A percentile compares a stretch with the other conserved stretches of the same genome.
Evolutionary conservation across 2,113 vertebrate genomes (phyloP).

Genomic region (Gallinago jamesoni): DNA sequence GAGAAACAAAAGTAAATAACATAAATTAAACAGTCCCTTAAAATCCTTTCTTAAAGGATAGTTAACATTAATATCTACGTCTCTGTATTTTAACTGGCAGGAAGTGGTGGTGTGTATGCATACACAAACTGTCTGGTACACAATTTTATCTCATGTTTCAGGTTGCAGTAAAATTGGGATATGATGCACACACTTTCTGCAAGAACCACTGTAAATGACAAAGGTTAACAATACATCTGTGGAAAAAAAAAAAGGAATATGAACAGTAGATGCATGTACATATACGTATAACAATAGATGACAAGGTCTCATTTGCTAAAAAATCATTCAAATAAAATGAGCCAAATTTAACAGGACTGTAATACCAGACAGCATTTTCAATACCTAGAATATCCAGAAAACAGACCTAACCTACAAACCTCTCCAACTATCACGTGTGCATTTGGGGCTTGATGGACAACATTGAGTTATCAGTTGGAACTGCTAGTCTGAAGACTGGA

Average conservation of each 20-base stretch:
- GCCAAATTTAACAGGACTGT: neutral
- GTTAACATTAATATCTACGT: neutral
- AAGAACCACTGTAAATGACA: neutral
- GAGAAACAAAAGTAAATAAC: neutral
- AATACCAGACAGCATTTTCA: neutral
- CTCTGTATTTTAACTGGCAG: neutral
- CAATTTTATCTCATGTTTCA: neutral
- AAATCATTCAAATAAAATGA: neutral
- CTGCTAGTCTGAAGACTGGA: neutral
- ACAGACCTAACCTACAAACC: neutral
- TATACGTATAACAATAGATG: neutral
- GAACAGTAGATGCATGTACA: neutral
- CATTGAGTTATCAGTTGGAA: rapidly evolving
- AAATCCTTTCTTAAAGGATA: neutral
- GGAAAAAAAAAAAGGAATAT: neutral
- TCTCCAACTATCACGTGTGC: neutral
- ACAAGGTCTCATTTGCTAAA: neutral
- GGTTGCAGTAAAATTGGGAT: neutral
- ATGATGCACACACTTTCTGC: neutral
- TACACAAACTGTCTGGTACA: neutral
- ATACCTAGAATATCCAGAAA: neutral
- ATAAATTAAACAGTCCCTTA: neutral
- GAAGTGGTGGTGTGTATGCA: too few species aligned
- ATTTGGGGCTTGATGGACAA: neutral
- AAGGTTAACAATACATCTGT: neutral